These are phyloP conservation scores for Conistra vaccinii DNA, from an alignment of 2,888 invertebrate genomes.

Conservation along the genomic window DNA sequence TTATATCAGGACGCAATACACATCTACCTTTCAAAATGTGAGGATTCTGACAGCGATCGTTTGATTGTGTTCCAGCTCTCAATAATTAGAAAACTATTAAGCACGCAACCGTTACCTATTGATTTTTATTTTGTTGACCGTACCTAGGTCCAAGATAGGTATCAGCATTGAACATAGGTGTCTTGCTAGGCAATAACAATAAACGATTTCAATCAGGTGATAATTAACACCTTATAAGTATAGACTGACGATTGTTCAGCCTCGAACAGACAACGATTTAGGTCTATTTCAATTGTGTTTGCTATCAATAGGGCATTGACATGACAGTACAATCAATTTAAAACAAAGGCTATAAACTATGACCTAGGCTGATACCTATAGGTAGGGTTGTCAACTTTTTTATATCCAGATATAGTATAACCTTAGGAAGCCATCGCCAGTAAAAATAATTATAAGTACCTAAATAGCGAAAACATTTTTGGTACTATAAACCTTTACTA, in stretches of 20 bases:
- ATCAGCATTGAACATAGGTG: constrained; percentile 35
- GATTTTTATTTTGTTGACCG: constrained; percentile 10
- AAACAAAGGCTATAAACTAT: background rate
- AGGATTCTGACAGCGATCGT: background rate
- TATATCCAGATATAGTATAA: no score
- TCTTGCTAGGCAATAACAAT: constrained; percentile 43
- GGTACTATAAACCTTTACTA: no score
- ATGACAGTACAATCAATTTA: background rate
- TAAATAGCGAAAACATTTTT: no score
- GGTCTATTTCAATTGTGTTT: constrained; percentile 5
- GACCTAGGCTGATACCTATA: background rate
- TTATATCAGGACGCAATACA: no score
- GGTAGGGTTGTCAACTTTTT: no score
- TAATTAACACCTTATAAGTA: constrained; percentile 37
- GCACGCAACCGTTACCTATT: background rate
- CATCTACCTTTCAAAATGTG: background rate
- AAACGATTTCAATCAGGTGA: constrained; percentile 40
- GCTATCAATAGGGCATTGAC: constrained; percentile 33
- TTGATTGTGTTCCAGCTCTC: background rate
- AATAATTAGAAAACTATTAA: no score
- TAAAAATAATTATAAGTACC: no score
- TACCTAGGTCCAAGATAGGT: constrained; percentile 38
- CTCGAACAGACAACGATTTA: constrained; percentile 29
- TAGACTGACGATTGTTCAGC: constrained; percentile 33
- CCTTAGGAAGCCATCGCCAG: no score